Percentiles rank a stretch among this genome's conserved stretches.
phyloP scores from a whole-genome alignment of 2,888 invertebrate genomes.

The Cotesia congregata region DNA sequence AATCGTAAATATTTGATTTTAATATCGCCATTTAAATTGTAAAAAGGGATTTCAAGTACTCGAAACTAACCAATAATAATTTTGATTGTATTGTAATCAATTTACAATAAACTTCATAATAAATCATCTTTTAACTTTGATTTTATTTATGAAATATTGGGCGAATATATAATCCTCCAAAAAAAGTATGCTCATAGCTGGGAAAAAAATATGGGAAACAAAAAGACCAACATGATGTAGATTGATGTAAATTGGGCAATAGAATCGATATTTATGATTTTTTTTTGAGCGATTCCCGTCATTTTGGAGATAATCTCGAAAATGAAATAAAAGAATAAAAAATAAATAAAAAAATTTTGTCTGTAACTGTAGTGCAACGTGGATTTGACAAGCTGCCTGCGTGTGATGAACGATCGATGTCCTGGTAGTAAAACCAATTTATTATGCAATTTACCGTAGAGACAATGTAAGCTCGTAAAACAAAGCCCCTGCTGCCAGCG shows the following conservation, averaged over 20 bases:
- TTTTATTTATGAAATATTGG: not conserved
- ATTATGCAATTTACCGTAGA: conserved; percentile 49
- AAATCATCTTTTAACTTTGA: not conserved
- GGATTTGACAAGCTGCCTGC: conserved; percentile 37
- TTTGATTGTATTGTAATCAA: too few relatives aligned
- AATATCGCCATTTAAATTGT: too few relatives aligned
- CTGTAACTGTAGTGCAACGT: conserved; percentile 29
- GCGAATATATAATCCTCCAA: not conserved
- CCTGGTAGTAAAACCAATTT: conserved; percentile 43
- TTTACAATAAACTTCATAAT: not conserved
- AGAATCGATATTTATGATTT: conserved; percentile 22
- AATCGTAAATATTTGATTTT: too few relatives aligned
- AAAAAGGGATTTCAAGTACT: too few relatives aligned
- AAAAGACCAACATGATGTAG: conserved; percentile 1
- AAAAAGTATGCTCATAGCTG: not conserved
- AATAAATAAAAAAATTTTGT: conserved; percentile 9
- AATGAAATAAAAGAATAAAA: conserved; percentile 16
- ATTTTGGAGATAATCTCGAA: conserved; percentile 16
- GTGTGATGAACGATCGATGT: conserved; percentile 42
- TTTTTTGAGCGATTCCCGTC: conserved; percentile 16
- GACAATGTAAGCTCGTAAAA: conserved; percentile 51
- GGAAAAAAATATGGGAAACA: not conserved
- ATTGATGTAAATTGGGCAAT: conserved; percentile 16
- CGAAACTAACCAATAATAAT: too few relatives aligned
- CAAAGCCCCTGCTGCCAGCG: conserved; percentile 44